Base-by-base conservation (phyloP, 2,888 invertebrate species). In the Ectemnius lituratus region DNA sequence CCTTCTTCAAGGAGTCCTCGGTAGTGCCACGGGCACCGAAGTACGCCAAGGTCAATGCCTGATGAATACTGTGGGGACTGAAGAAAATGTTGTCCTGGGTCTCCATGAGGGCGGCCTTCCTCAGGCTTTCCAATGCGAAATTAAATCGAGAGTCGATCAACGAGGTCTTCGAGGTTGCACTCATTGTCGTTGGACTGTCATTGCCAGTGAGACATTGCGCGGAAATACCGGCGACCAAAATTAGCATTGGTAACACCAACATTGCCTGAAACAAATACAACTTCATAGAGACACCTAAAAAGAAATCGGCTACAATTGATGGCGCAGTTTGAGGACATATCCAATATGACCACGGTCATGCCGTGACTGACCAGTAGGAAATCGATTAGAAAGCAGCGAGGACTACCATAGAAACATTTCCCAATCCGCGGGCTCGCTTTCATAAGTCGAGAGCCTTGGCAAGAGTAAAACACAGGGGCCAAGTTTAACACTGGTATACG, bases 1-100 rank as follows among this genome's bases (percentile, higher is more conserved):
- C 94, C 70, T 92, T 92, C 86, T 93, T 94, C 68, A 96, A 87
- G 11, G 93, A 91, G 4, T 89, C 86, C 88, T 97, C 96, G 0
- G 97, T 97, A 64, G 93, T 92, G 14, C 94, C 94, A 0, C 93
- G 93, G 0, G 96, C 92, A 0, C 96, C 94, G 86, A 97, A 96
- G 88, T 96, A 97, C 0, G 96, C 95, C 76, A 97, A 91, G 62
- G 95, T 89, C 46, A 97, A 88, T 0, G 97, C 95, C 83, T 97
- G 95, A 87, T 96, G 95, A 14, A 97, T 94, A 80, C 97, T 97
- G 91, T 96, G 95, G 0, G 97, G 97, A 5, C 97, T 97, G 90
- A 96, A 97, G 92, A 97, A 97, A 56, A 97, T 91, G 89, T 97
- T 97, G 81, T 95, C 95, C 57, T 93, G 92, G 0, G 94, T 93